These are phyloP conservation scores for Xanthostigma xanthostigma DNA, from an alignment of 2,888 invertebrate species.

Conservation along the genomic window DNA sequence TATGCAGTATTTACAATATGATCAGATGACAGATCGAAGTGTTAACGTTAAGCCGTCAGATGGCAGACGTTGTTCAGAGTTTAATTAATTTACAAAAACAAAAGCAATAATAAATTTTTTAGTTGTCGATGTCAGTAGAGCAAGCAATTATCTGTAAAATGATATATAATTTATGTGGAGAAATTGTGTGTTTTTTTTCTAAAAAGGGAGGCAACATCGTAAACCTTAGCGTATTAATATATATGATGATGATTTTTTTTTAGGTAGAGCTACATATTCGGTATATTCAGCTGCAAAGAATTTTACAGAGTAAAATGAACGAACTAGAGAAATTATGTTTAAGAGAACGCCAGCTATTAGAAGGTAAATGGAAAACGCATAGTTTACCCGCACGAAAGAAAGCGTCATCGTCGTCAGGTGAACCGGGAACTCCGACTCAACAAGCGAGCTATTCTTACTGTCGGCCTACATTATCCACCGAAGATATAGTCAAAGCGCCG, in stretches of 20 bases:
- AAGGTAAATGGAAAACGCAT: slow-evolving; percentile 82
- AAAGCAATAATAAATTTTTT: too few species aligned
- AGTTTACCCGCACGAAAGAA: slow-evolving; percentile 76
- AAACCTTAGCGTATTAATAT: too few species aligned
- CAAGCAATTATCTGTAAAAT: too few species aligned
- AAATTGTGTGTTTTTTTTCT: too few species aligned
- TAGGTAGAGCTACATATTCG: slow-evolving; percentile 83
- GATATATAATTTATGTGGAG: too few species aligned
- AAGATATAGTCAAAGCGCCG: slow-evolving; percentile 18
- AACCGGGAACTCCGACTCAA: slow-evolving; percentile 34
- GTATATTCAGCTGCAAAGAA: slow-evolving; percentile 75
- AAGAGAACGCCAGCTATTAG: slow-evolving; percentile 66
- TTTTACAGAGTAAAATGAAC: slow-evolving; percentile 68
- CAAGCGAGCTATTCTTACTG: slow-evolving; percentile 30
- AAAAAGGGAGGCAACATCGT: too few species aligned
- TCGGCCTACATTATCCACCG: slow-evolving; percentile 20
- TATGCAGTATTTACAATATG: too few species aligned
- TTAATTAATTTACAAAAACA: too few species aligned
- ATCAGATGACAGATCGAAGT: too few species aligned
- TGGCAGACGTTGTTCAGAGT: too few species aligned
- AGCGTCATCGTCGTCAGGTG: slow-evolving; percentile 41
- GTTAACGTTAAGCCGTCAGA: too few species aligned
- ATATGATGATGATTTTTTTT: slow-evolving; percentile 13
- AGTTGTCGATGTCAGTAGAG: too few species aligned
- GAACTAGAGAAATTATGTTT: slow-evolving; percentile 71